Base-by-base conservation (phyloP, 2,113 vertebrate species). In the Psittacus erithacus region DNA sequence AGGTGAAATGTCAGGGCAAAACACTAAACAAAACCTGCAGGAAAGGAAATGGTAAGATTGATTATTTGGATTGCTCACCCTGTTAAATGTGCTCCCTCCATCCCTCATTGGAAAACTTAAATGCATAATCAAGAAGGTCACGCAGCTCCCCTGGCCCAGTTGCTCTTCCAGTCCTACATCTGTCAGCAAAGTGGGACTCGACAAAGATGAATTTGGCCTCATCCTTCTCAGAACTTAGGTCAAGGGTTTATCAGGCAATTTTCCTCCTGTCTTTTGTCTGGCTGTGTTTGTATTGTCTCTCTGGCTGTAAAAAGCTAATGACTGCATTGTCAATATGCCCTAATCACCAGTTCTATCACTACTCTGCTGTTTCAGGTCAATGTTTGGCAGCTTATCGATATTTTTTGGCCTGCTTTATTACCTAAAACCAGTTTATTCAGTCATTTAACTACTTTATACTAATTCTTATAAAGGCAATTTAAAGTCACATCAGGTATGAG, bases 1-100 rank as follows among this genome's bases (percentile, higher is more conserved):
- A 99, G 62, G 97, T 97, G 88, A 99, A 98, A 94, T 97, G 98
- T 94, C 98, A 97, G 49, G 97, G 98, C 82, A 98, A 97, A 90
- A 92, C 96, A 81, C 96, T 96, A 90, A 81, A 94, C 9, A 98
- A 98, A 43, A 77, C 91, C 41, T 97, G 95, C 95, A 98, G 97
- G 93, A 97, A 96, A 67, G 98, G 96, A 87, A 98, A 99, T 95
- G 98, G 99, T 99, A 96, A 97, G 97, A 39, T 4, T 50, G 71
- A 24, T 39, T 12, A 87, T 67, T 92, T 63, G 86, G 27, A 13
- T 67, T 89, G 23, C 4, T 59, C 50, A 1, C 46, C 19, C 86
- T 43, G 4, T 77, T 39, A 29, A 31, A 44, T 18, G 10, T 84
- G 50, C 19, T 60, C 22, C 43, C 27, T 6, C 6, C 0, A 3